Evolutionary conservation across 2,888 invertebrate species (phyloP), one percentile per base, ranked within the genome.

Genomic region (Anaspis maculata): DNA sequence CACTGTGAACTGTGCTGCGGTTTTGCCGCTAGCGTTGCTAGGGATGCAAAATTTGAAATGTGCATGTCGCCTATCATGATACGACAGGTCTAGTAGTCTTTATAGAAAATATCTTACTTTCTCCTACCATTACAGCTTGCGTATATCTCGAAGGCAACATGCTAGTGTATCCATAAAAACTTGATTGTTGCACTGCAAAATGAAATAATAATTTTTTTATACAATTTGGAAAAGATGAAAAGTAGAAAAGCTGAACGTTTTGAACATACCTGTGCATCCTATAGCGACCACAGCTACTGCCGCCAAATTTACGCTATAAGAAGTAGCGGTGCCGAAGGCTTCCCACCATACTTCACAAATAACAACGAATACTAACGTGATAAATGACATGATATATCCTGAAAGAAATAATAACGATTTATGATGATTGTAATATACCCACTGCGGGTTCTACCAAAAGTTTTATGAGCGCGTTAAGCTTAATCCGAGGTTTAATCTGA

Each of bases 101-200:
- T n/a, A 19, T 19, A 19, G 19, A 19, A 19, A 25, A 1, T 23
- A 30, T 39, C 49, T 74, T 70, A 83, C 91, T 92, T 74, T 92
- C 92, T 38, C 92, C 92, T 3, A 86, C 85, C 92, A 92, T 92
- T 2, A 92, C 89, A 16, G 92, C 91, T 63, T 92, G 91, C 0
- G 91, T 92, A 56, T 91, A 92, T 44, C 83, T 71, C 42, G 84
- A 80, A 13, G 92, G 92, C 41, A 92, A 68, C 79, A 91, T 91
- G 39, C 90, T 89, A 1, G 91, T 88, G 61, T 89, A 91, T 2
- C 92, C 92, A 60, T 92, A 92, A 66, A 91, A 92, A 56, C 91
- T 91, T 1, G 90, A 90, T 61, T 92, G 92, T 64, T 92, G 92
- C 36, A 92, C 83, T 72, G 41, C 32, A 33, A 40, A 15, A 14